Evolutionary conservation across 2,113 vertebrate genomes (phyloP).

Genomic region (Grammomys surdaster): DNA sequence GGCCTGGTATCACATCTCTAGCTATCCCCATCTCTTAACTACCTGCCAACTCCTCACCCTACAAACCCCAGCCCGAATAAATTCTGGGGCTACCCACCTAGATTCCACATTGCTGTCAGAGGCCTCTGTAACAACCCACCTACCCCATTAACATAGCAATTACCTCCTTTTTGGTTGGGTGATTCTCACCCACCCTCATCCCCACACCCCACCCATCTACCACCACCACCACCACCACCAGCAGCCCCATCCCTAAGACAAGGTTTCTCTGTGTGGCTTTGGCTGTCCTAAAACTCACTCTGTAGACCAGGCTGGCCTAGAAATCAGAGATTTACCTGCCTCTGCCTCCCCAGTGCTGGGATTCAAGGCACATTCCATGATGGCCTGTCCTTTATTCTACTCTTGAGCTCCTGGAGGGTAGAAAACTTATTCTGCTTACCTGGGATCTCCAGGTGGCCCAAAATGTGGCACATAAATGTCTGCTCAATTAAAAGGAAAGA

Average conservation of each 20-base stretch:
- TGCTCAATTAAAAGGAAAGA: slow-evolving; percentile 18
- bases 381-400: background rate
- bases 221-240: too few species aligned
- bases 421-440: background rate
- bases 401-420: slow-evolving; percentile 1
- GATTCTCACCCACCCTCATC: too few species aligned
- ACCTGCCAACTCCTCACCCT: background rate
- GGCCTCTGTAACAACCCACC: background rate
- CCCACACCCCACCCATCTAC: too few species aligned
- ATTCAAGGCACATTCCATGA: background rate
- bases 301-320: background rate
- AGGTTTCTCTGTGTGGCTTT: background rate
- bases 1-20: background rate
- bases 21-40: background rate
- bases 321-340: background rate
- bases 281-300: background rate
- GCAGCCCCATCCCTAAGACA: background rate
- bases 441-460: background rate
- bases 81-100: background rate
- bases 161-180: background rate
- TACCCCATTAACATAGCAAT: background rate
- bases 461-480: background rate
- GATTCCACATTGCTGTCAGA: background rate
- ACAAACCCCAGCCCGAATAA: background rate
- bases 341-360: background rate